Evolutionary conservation across 53 echinoderm and acorn worm species (phyloP).

Genomic region (Luidia sarsii): DNA sequence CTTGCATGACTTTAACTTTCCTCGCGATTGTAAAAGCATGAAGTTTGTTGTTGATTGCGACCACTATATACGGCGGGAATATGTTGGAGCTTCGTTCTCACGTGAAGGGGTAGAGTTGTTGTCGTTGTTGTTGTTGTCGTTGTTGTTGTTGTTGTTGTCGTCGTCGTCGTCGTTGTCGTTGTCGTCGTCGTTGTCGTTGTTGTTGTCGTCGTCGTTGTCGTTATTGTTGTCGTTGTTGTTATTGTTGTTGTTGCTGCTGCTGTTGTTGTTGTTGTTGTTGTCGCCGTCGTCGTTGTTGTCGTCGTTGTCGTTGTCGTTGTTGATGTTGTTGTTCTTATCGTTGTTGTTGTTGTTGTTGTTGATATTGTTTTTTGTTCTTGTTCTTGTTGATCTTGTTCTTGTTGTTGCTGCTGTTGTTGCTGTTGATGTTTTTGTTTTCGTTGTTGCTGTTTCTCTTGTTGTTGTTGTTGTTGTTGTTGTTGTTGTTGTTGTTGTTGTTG

Average conservation of each 20-base stretch:
- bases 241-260: background rate
- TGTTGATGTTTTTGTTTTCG: too few species aligned
- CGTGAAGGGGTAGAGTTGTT: background rate
- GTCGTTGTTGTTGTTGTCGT: background rate
- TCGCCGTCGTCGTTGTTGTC: background rate
- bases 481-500: too few species aligned
- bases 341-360: background rate
- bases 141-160: background rate
- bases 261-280: background rate
- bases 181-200: background rate
- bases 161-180: background rate
- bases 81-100: background rate
- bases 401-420: too few species aligned
- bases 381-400: too few species aligned
- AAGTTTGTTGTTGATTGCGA: too few species aligned
- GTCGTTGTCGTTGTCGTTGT: too few species aligned
- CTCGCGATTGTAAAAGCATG: too few species aligned
- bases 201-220: background rate
- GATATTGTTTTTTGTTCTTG: too few species aligned
- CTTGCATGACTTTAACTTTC: too few species aligned
- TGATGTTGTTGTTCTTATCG: constrained; percentile 4
- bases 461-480: too few species aligned
- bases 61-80: background rate
- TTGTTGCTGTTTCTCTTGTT: too few species aligned
- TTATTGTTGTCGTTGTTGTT: background rate